These are phyloP conservation scores for Noctua janthe DNA, from an alignment of 2,888 invertebrate genomes.

Conservation along the genomic window DNA sequence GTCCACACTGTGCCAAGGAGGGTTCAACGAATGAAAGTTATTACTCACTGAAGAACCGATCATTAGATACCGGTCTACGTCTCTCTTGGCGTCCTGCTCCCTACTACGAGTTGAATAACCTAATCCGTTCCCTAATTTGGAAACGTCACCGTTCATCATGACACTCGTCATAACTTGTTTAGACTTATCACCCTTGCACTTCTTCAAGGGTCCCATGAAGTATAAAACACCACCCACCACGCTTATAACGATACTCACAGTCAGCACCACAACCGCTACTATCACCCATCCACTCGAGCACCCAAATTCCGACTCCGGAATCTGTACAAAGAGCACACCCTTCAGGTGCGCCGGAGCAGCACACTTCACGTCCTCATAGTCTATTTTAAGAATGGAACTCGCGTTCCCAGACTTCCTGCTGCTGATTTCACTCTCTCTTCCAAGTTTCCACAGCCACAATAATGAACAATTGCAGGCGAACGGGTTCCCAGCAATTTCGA, in stretches of 20 bases:
- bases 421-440: slow-evolving; percentile 84
- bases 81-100: slow-evolving; percentile 87
- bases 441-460: slow-evolving; percentile 95
- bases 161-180: slow-evolving; percentile 90
- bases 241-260: slow-evolving; percentile 89
- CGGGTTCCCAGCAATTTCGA: slow-evolving; percentile 95
- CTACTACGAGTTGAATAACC: slow-evolving; percentile 87
- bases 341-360: slow-evolving; percentile 90
- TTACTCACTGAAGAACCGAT: slow-evolving; percentile 89
- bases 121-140: slow-evolving; percentile 88
- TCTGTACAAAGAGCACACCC: slow-evolving; percentile 88
- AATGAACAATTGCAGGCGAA: slow-evolving; percentile 96
- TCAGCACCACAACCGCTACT: slow-evolving; percentile 88
- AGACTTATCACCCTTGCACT: slow-evolving; percentile 89
- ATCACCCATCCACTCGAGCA: slow-evolving; percentile 92
- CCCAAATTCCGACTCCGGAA: slow-evolving; percentile 91
- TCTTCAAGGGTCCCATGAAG: slow-evolving; percentile 88
- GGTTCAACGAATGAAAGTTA: slow-evolving; percentile 88
- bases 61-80: slow-evolving; percentile 89
- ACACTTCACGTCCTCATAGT: slow-evolving; percentile 91
- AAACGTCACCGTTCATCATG: slow-evolving; percentile 88
- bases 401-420: slow-evolving; percentile 82
- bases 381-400: slow-evolving; percentile 87
- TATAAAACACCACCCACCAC: slow-evolving; percentile 88
- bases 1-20: slow-evolving; percentile 89